phyloP scores from a whole-genome alignment of 1,140 invertebrate genomes.

The Kradibia gibbosae region DNA sequence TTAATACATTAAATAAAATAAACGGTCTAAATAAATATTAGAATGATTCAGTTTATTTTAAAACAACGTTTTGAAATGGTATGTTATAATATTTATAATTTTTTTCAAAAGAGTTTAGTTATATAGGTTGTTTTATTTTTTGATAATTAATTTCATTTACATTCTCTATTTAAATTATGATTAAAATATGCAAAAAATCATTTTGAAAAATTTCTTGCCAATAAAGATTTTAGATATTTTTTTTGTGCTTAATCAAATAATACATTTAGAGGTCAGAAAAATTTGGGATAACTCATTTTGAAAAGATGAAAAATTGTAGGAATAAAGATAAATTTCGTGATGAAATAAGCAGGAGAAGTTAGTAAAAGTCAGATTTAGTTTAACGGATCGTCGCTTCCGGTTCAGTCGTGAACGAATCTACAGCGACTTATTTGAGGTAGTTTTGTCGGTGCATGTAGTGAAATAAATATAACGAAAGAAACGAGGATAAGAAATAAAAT shows the following conservation, averaged over 20 bases:
- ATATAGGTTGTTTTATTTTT: no score
- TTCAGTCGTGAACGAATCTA: background rate
- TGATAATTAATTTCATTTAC: background rate
- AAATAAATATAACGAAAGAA: background rate
- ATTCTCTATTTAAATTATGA: no score
- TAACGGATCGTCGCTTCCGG: constrained; percentile 57
- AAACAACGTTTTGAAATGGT: no score
- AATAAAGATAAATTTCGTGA: constrained; percentile 33
- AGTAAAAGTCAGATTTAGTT: constrained; percentile 57
- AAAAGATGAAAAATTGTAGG: constrained; percentile 10
- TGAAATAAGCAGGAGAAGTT: background rate
- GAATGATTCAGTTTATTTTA: no score
- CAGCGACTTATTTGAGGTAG: background rate
- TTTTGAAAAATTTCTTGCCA: background rate
- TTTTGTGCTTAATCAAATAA: background rate
- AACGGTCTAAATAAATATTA: no score
- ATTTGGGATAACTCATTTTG: background rate
- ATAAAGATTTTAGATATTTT: background rate
- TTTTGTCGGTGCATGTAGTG: background rate
- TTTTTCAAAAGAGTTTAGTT: no score
- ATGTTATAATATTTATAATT: no score
- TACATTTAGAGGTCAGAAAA: background rate
- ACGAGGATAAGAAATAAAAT: background rate
- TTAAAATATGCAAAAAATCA: background rate
- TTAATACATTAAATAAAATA: no score